These are phyloP conservation scores for Drosophila saltans DNA, from an alignment of 1,140 invertebrate species.

Conservation along the genomic window DNA sequence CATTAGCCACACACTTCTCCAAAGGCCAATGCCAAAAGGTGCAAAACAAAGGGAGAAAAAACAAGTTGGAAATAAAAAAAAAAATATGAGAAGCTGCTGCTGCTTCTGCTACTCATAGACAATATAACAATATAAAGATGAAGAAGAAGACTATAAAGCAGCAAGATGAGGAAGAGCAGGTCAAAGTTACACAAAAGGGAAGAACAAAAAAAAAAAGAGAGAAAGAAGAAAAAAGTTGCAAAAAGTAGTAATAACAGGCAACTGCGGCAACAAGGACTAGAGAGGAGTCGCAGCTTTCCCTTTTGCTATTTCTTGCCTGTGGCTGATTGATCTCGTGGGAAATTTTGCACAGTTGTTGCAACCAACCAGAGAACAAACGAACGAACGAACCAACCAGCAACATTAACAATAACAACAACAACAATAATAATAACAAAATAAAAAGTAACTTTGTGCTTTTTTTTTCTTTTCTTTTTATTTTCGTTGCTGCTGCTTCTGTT, in stretches of 20 bases:
- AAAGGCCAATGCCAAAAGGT: constrained; percentile 79
- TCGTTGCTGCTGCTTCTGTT: constrained; percentile 19
- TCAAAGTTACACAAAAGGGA: constrained; percentile 67
- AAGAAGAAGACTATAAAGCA: constrained; percentile 14
- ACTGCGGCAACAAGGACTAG: constrained; percentile 38
- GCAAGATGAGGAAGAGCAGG: constrained; percentile 48
- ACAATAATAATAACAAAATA: constrained; percentile 43
- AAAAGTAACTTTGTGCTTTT: constrained; percentile 57
- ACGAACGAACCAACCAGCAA: constrained; percentile 8
- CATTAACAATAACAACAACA: constrained; percentile 38
- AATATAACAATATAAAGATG: constrained; percentile 45
- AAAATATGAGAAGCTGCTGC: constrained; percentile 29
- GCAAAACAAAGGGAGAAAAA: constrained; percentile 48
- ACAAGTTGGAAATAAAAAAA: constrained; percentile 16
- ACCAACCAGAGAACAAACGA: constrained; percentile 29
- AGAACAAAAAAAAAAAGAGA: neutral
- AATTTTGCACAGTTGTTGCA: constrained; percentile 78
- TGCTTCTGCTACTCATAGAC: constrained; percentile 50
- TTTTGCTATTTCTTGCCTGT: constrained; percentile 58
- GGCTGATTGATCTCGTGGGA: constrained; percentile 81
- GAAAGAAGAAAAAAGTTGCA: constrained; percentile 58
- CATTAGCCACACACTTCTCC: constrained; percentile 65
- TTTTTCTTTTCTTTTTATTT: constrained; percentile 29
- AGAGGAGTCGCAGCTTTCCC: constrained; percentile 28
- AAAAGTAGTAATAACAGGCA: constrained; percentile 71